Percentiles rank a stretch among this genome's conserved stretches.
These are phyloP conservation scores for Thymelicus lineola DNA, from an alignment of 2,888 invertebrate genomes.

Conservation along the genomic window DNA sequence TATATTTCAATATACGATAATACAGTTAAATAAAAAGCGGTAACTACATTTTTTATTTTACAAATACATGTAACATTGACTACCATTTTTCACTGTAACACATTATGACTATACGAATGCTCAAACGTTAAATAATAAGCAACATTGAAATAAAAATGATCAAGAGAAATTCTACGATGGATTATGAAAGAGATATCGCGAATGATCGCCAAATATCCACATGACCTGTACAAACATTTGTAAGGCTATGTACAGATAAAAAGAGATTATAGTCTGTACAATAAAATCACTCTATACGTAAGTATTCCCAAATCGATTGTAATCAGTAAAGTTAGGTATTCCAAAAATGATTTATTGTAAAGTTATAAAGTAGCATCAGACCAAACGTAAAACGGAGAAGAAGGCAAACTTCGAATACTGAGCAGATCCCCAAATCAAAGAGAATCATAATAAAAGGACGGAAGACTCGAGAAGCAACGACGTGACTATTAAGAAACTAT, in stretches of 20 bases:
- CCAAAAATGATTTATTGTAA: constrained; percentile 53
- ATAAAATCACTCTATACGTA: constrained; percentile 52
- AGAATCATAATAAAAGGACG: constrained; percentile 74
- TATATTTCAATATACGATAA: constrained; percentile 47
- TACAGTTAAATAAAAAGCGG: constrained; percentile 63
- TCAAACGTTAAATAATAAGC: constrained; percentile 61
- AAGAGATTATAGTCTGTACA: constrained; percentile 59
- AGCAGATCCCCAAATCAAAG: constrained; percentile 41
- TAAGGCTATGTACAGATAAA: constrained; percentile 73
- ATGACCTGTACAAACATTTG: constrained; percentile 79
- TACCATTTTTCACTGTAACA: constrained; percentile 82
- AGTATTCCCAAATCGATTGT: constrained; percentile 41
- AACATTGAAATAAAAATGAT: constrained; percentile 62
- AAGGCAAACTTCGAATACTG: constrained; percentile 27
- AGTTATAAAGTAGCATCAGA: constrained; percentile 25
- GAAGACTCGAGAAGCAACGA: constrained; percentile 80
- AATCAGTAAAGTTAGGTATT: constrained; percentile 55
- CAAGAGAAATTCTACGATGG: constrained; percentile 63
- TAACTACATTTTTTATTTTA: constrained; percentile 58
- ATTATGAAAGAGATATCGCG: constrained; percentile 63
- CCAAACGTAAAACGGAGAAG: constrained; percentile 29
- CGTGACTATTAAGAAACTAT: constrained; percentile 59
- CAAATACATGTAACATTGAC: constrained; percentile 58
- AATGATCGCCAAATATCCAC: constrained; percentile 85
- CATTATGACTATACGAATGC: constrained; percentile 62